Evolutionary conservation across 2,113 vertebrate genomes (phyloP), one percentile per base, ranked within the genome.

Genomic region (Pterophyllum scalare): DNA sequence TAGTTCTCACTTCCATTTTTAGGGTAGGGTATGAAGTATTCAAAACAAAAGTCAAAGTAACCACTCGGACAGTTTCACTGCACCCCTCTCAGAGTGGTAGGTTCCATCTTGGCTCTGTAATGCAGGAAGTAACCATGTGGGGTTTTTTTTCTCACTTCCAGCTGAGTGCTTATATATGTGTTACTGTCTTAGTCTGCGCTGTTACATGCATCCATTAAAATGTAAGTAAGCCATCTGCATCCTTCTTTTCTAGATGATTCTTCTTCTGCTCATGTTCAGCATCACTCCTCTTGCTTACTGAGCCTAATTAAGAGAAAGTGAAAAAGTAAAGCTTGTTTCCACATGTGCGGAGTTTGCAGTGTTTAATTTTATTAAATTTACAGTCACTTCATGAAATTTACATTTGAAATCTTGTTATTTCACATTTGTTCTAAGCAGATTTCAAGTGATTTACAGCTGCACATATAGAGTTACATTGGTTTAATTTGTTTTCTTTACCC

Each of bases 221-320:
- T 72, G 67, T 72, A 14, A 72, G 67, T 52, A 72, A 54, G 17
- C 0, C 20, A 72, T n/a, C 0, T n/a, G 54, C 43, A n/a, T n/a
- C 31, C 17, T 0, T 52, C 17, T 72, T 72, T 52, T 26, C 6
- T 70, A 52, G 43, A 4, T 13, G 1, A 52, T 31, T 31, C 19
- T 72, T 72, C 26, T 70, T 70, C 43, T 20, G 15, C 1, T 65
- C 62, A 6, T 28, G 26, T 52, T 72, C 17, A 20, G 17, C 46
- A 54, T 72, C 46, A 3, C 43, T 72, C 26, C 3, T 31, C 2
- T 13, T 54, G 26, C 46, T 0, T 52, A 52, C 46, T 72, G 20
- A 0, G 0, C 46, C 28, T 52, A 54, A 52, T 72, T 72, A 31
- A 31, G 3, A 52, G 1, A 5, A 72, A 72, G 26, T 72, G 1